phyloP scores from a whole-genome alignment of 1,140 invertebrate species.

The Dinothrombium tinctorium region DNA sequence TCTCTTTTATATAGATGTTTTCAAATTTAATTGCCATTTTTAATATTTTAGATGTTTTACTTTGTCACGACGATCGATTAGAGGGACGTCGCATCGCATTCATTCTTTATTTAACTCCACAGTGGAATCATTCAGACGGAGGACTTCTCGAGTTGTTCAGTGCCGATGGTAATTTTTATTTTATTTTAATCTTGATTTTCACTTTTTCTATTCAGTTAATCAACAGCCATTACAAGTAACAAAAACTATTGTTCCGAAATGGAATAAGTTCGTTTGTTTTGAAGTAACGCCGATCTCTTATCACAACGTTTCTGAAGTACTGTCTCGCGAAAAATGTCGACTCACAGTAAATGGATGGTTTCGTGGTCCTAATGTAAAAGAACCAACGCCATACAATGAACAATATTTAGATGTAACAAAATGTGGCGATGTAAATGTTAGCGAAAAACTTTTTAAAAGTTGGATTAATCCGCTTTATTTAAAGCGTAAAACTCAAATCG shows the following conservation, averaged over 20 bases:
- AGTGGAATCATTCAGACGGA: constrained; percentile 28
- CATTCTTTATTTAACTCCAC: constrained; percentile 31
- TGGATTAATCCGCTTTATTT: constrained; percentile 29
- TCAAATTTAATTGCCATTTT: constrained; percentile 21
- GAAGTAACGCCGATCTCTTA: constrained; percentile 30
- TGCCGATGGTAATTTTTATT: not conserved
- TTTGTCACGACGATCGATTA: constrained; percentile 37
- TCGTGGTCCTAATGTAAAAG: constrained; percentile 22
- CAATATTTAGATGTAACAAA: not conserved
- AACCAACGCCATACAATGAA: constrained; percentile 13
- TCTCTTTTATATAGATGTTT: not conserved
- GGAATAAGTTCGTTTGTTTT: constrained; percentile 32
- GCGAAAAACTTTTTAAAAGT: constrained; percentile 17
- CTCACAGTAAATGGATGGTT: constrained; percentile 33
- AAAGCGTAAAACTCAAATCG: constrained; percentile 20
- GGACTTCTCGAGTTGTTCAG: constrained; percentile 30
- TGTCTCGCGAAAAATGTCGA: constrained; percentile 18
- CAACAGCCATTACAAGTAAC: constrained; percentile 25
- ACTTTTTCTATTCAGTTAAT: no score
- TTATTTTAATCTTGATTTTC: no score
- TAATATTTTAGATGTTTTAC: no score
- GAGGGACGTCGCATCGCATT: constrained; percentile 32
- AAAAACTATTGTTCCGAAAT: constrained; percentile 25
- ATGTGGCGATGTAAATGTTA: constrained; percentile 4
- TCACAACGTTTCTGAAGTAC: constrained; percentile 28